Evolutionary conservation across 2,888 invertebrate genomes (phyloP).

Genomic region (Acronicta alni): DNA sequence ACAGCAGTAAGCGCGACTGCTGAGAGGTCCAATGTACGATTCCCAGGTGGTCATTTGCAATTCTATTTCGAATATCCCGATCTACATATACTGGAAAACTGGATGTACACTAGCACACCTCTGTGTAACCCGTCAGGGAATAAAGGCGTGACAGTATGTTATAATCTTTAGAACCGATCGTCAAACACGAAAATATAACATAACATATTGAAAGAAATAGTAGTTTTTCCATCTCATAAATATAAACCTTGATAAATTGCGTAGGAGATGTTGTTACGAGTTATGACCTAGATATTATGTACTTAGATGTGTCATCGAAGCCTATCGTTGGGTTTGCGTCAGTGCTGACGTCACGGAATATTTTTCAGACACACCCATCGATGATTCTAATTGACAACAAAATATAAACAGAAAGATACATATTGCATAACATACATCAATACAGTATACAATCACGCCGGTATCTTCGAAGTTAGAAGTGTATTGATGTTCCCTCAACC

Average conservation of each 20-base stretch:
- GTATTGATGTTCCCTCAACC: too few species aligned
- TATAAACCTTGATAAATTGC: slow-evolving; percentile 10
- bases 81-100: too few species aligned
- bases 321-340: slow-evolving; percentile 17
- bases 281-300: slow-evolving; percentile 3
- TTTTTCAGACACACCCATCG: slow-evolving; percentile 40
- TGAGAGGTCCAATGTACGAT: too few species aligned
- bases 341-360: slow-evolving; percentile 36
- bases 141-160: too few species aligned
- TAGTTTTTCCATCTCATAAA: slow-evolving; percentile 1
- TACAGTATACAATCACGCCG: not conserved
- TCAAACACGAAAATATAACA: too few species aligned
- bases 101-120: too few species aligned
- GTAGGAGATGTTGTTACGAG: slow-evolving; percentile 12
- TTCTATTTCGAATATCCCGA: too few species aligned
- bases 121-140: too few species aligned
- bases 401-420: slow-evolving; percentile 24
- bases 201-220: slow-evolving; percentile 1
- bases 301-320: slow-evolving; percentile 15
- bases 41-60: too few species aligned
- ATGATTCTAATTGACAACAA: slow-evolving; percentile 19
- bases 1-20: too few species aligned
- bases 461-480: too few species aligned
- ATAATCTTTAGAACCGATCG: too few species aligned
- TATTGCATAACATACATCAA: not conserved